phyloP scores from a whole-genome alignment of 1,140 invertebrate genomes.

The Oedothorax gibbosus region DNA sequence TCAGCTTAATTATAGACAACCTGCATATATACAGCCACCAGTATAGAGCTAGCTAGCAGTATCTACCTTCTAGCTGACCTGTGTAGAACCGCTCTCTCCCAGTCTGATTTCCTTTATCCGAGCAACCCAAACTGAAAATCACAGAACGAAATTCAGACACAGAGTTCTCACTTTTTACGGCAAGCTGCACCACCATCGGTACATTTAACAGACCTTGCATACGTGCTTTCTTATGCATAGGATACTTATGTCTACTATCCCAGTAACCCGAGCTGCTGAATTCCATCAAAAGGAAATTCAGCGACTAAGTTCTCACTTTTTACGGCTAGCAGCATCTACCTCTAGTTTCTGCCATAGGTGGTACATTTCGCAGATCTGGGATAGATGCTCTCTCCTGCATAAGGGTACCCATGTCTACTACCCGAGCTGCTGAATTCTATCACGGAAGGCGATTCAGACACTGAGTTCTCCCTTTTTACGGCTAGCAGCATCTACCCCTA shows the following conservation, averaged over 20 bases:
- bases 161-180: too few relatives aligned
- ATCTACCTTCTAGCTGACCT: conserved; percentile 24
- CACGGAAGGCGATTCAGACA: too few relatives aligned
- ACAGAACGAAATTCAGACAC: too few relatives aligned
- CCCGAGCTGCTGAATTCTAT: not conserved
- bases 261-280: too few relatives aligned
- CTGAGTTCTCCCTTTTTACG: too few relatives aligned
- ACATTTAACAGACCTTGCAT: not conserved
- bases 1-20: too few relatives aligned
- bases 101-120: conserved; percentile 27
- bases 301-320: too few relatives aligned
- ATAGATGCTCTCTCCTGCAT: conserved; percentile 37
- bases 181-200: too few relatives aligned
- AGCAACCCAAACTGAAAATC: not conserved
- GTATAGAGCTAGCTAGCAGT: too few relatives aligned
- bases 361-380: conserved; percentile 35
- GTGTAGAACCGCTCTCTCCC: conserved; percentile 19
- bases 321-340: not conserved
- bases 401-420: conserved; percentile 32
- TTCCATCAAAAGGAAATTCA: not conserved
- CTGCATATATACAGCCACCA: too few relatives aligned
- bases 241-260: too few relatives aligned
- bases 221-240: too few relatives aligned
- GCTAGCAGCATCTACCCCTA: not conserved
- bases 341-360: conserved; percentile 35